Base-by-base conservation (phyloP, 2,888 invertebrate genomes). In the Ephialtes manifestator region DNA sequence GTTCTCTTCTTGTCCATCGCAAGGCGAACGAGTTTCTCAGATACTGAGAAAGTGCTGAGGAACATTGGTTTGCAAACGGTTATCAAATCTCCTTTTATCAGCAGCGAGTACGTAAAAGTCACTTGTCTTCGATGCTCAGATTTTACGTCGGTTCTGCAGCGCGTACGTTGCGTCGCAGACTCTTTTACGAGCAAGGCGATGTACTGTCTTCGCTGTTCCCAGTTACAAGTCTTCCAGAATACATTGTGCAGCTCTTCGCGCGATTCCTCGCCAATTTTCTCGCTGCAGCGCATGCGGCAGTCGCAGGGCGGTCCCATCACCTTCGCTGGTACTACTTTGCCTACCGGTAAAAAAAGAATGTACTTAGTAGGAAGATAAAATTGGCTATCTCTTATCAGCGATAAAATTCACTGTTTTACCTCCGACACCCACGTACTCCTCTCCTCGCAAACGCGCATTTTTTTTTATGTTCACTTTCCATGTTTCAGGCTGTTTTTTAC, bases 41-140 rank as follows among this genome's bases (percentile, higher is more conserved):
- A 91, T 15, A 91, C 87, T 0, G 90, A 89, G 63, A 92, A 91
- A 0, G 90, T 92, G 46, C 89, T 91, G 15, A 92, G 88, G 71
- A 92, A 92, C 91, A 92, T 92, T 63, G 88, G 87, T 65, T 92
- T 92, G 83, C 91, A 92, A 11, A 92, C 90, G 5, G 89, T 90
- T 58, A 91, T 88, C 60, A 88, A 89, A 43, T 91, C 88, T 2
- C 87, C 87, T 63, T 90, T 89, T 5, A 89, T 82, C 24, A 90
- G 53, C 20, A 92, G 71, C 5, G 89, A 90, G 63, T 91, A 92
- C 0, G 90, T 92, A 43, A 91, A 91, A 0, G 90, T 91, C 5
- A 90, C 86, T 80, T 91, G 90, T 84, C 90, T 85, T 28, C 89
- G 86, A 68, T 87, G 87, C 60, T 90, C 89, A 0, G 89, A 87